phyloP scores from a whole-genome alignment of 2,888 invertebrate species.

The Cotesia congregata region DNA sequence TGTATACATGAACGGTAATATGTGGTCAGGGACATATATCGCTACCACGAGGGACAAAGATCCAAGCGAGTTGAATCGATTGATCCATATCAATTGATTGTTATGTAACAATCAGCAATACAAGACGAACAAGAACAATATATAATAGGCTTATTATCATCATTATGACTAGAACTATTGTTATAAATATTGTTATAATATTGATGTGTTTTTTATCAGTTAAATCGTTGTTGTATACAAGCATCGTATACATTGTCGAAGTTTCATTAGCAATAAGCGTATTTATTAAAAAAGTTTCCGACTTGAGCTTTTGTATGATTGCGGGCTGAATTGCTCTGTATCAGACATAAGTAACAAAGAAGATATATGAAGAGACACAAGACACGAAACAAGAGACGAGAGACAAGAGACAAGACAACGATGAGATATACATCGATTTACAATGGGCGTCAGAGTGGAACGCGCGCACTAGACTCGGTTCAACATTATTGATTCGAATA shows the following conservation, averaged over 20 bases:
- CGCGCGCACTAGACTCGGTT: slow-evolving; percentile 26
- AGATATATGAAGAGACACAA: background rate
- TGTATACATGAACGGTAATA: slow-evolving; percentile 40
- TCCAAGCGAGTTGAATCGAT: slow-evolving; percentile 5
- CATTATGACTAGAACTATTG: background rate
- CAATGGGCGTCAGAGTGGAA: slow-evolving; percentile 23
- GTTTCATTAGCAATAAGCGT: background rate
- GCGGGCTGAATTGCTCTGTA: background rate
- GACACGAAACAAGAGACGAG: background rate
- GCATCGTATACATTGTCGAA: background rate
- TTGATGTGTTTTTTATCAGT: background rate
- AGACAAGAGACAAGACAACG: background rate
- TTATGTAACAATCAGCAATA: background rate
- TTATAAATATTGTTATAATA: background rate
- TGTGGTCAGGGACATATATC: slow-evolving; percentile 35
- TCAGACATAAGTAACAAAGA: background rate
- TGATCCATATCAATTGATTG: background rate
- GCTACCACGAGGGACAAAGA: slow-evolving; percentile 8
- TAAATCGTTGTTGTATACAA: background rate
- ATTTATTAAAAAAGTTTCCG: background rate
- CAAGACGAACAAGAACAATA: background rate
- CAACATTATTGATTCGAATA: slow-evolving; percentile 47
- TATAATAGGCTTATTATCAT: background rate
- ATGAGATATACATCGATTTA: slow-evolving; percentile 20
- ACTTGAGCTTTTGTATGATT: background rate